A percentile compares a stretch with the other conserved stretches of the same genome.
These are phyloP conservation scores for Apodemia duryi DNA, from an alignment of 2,888 invertebrate genomes.

Conservation along the genomic window DNA sequence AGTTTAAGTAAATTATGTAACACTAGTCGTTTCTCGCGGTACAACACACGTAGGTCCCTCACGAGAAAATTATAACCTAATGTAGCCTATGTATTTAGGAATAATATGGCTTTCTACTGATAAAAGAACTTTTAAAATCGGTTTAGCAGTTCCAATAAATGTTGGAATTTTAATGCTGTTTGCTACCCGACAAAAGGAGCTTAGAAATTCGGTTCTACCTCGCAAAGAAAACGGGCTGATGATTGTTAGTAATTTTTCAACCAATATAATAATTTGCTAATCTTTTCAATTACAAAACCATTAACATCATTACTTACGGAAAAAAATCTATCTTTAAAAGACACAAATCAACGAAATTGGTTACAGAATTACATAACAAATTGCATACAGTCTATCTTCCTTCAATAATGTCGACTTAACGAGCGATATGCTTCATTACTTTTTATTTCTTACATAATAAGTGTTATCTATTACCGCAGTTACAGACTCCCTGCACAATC, in stretches of 20 bases:
- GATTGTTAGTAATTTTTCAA: neutral
- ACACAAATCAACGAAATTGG: neutral
- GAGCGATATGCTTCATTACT: constrained; percentile 12
- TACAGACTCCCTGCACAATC: neutral
- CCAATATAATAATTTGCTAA: neutral
- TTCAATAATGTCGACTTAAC: neutral
- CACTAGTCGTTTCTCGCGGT: neutral
- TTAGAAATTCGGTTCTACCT: no score
- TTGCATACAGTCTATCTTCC: constrained; percentile 5
- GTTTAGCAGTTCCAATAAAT: no score
- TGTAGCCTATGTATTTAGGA: no score
- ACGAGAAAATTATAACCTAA: no score
- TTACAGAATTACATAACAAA: constrained; percentile 2
- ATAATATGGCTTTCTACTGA: no score
- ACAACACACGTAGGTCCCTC: no score
- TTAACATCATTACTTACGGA: neutral
- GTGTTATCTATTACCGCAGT: neutral
- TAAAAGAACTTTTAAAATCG: no score
- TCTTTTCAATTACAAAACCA: neutral
- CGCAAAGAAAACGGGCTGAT: neutral
- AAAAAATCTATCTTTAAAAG: neutral
- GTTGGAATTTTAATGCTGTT: no score
- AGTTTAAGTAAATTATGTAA: neutral
- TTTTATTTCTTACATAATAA: constrained; percentile 5
- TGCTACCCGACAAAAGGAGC: no score